Percentiles rank a stretch among this genome's conserved stretches.
These are phyloP conservation scores for Minunthozetes semirufus DNA, from an alignment of 2,888 invertebrate genomes.

Conservation along the genomic window DNA sequence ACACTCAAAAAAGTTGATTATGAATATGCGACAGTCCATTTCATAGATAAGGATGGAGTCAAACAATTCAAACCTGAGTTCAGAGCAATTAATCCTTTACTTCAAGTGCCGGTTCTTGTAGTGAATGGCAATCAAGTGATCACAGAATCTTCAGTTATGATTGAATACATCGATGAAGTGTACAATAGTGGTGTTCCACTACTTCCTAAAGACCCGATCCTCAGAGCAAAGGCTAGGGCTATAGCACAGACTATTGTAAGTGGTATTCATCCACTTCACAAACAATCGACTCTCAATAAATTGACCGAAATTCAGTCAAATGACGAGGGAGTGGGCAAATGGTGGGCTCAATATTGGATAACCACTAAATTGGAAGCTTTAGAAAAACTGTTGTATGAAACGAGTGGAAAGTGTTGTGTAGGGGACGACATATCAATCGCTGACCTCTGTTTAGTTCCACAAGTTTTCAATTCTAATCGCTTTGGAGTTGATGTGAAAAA, in stretches of 20 bases:
- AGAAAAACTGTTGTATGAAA: slow-evolving; percentile 72
- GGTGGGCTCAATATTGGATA: slow-evolving; percentile 89
- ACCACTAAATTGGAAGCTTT: slow-evolving; percentile 74
- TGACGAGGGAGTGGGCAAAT: too few species aligned
- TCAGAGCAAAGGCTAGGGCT: slow-evolving; percentile 80
- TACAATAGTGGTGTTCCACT: slow-evolving; percentile 56
- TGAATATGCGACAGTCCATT: slow-evolving; percentile 56
- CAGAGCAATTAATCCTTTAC: slow-evolving; percentile 82
- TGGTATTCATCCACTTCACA: slow-evolving; percentile 92
- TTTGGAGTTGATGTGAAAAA: slow-evolving; percentile 42
- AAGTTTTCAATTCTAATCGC: slow-evolving; percentile 50
- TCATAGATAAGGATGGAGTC: slow-evolving; percentile 47
- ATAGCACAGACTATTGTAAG: slow-evolving; percentile 84
- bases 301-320: slow-evolving; percentile 44
- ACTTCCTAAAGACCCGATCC: slow-evolving; percentile 78
- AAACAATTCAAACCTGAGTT: slow-evolving; percentile 37
- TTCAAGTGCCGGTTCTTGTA: slow-evolving; percentile 83
- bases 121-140: slow-evolving; percentile 31
- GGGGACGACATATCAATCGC: slow-evolving; percentile 90
- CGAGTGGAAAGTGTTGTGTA: slow-evolving; percentile 83
- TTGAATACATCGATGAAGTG: slow-evolving; percentile 82
- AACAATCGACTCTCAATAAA: slow-evolving; percentile 79
- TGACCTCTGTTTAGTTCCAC: slow-evolving; percentile 90
- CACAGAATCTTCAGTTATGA: slow-evolving; percentile 55
- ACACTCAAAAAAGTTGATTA: slow-evolving; percentile 91